phyloP scores from a whole-genome alignment of 2,113 vertebrate species.

The Actenoides hombroni region DNA sequence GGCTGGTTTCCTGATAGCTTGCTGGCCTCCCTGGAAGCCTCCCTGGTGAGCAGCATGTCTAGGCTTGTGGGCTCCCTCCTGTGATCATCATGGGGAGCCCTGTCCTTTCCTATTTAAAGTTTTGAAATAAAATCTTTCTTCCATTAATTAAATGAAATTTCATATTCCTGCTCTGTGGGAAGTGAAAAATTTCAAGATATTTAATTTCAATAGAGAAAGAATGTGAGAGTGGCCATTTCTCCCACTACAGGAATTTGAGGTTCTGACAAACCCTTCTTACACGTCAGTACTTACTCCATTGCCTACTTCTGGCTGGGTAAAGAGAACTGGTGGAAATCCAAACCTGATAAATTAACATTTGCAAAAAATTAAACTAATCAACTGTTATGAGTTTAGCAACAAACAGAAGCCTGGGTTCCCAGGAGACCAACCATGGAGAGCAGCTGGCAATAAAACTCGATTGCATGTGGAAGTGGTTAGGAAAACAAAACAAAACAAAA shows the following conservation, averaged over 20 bases:
- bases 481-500: conserved; percentile 45
- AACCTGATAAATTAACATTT: conserved; percentile 3
- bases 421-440: not conserved
- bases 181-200: not conserved
- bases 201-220: not conserved
- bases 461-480: conserved; percentile 45
- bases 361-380: conserved; percentile 31
- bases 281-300: not conserved
- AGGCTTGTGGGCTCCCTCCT: not conserved
- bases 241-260: conserved; percentile 11
- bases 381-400: conserved; percentile 6
- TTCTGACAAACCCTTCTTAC: not conserved
- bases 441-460: conserved; percentile 29
- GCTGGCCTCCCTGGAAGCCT: conserved; percentile 24
- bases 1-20: conserved; percentile 47
- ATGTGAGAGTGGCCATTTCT: not conserved
- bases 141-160: conserved; percentile 38
- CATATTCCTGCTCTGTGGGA: conserved; percentile 2
- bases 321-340: conserved; percentile 4
- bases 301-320: not conserved
- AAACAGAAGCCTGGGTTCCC: not conserved
- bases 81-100: not conserved
- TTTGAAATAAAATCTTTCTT: not conserved
- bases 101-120: not conserved
- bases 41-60: conserved; percentile 24